These are phyloP conservation scores for Lamprotornis superbus DNA, from an alignment of 2,113 vertebrate species.

Conservation along the genomic window DNA sequence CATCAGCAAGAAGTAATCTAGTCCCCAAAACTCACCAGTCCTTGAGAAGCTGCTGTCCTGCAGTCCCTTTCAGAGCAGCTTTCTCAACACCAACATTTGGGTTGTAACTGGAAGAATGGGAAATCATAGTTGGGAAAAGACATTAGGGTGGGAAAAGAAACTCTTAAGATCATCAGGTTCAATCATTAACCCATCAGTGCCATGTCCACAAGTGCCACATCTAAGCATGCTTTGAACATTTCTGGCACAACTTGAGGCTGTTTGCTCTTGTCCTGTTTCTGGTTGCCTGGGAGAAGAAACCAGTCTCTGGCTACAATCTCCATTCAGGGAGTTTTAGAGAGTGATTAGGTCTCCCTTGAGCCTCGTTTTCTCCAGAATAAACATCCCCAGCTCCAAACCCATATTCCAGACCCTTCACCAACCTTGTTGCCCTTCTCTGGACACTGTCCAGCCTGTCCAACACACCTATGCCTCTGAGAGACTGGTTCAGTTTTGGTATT, in stretches of 20 bases:
- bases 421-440: neutral
- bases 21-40: neutral
- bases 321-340: neutral
- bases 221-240: neutral
- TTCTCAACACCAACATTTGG: rapidly evolving
- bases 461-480: neutral
- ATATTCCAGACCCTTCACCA: neutral
- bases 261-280: neutral
- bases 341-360: neutral
- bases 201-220: neutral
- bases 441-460: neutral
- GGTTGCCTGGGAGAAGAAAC: neutral
- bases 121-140: neutral
- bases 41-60: neutral
- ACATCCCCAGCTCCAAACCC: neutral
- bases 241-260: neutral
- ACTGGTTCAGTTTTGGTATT: neutral
- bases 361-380: neutral
- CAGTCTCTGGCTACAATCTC: too few relatives aligned
- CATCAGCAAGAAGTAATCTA: neutral
- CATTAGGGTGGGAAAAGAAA: neutral
- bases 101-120: neutral
- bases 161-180: neutral
- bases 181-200: neutral
- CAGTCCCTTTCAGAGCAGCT: neutral